Evolutionary conservation across 2,888 invertebrate genomes (phyloP), one percentile per base, ranked within the genome.

Genomic region (Epistrophella euchroma): DNA sequence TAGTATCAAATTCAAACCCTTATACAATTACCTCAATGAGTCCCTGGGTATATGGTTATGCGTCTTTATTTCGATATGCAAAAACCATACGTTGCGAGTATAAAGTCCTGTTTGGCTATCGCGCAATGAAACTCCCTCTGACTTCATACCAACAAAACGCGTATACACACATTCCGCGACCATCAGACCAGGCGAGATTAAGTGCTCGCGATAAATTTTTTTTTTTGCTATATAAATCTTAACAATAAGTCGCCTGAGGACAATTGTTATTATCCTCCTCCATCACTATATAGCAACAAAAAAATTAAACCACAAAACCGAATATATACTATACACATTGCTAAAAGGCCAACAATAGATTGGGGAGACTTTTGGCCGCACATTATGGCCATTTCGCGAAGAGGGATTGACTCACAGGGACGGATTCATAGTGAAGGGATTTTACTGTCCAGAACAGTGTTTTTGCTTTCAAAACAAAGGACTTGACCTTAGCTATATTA

Each of bases 211-310:
- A 90, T 90, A 90, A 90, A 89, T 90, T 84, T 52, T n/a, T 66
- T 58, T 56, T 45, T 79, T 83, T 77, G 58, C 74, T 89, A 83
- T 89, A 90, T 90, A 90, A 90, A 90, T 90, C 89, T 90, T 88
- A 90, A 90, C 90, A 90, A 90, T 90, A 90, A 90, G 89, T 90
- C 90, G 90, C 90, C 90, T 84, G 90, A 89, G 90, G 90, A 90
- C 89, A 89, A 89, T 88, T 37, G 22, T 60, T 60, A 37, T 60
- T 88, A 81, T 82, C 84, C 86, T 74, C 76, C 78, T 74, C 72
- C 84, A 55, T 62, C 72, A 52, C 58, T 43, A 11, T 3, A 40
- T 13, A 9, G 35, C 37, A 22, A 22, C 37, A 76, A 35, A 50
- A 17, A 64, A 45, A 32, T 32, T 40, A 28, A 22, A 71, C 58